A percentile compares a stretch with the other conserved stretches of the same genome.
Evolutionary conservation across 2,113 vertebrate genomes (phyloP).

Genomic region (Columba janthina): DNA sequence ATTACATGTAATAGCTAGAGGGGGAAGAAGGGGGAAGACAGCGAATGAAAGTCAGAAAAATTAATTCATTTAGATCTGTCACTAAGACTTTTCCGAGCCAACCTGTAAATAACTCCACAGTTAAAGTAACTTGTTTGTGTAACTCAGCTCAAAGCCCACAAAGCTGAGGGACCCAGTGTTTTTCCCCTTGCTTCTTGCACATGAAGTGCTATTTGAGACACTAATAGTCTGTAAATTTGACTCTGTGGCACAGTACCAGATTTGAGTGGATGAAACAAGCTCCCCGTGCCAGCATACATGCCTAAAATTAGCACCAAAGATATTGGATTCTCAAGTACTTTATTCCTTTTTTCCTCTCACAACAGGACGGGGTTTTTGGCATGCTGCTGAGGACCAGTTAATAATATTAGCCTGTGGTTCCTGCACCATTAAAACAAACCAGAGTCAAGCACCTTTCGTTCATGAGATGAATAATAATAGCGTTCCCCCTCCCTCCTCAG

Average conservation of each 20-base stretch:
- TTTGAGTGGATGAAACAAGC: neutral
- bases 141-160: constrained; percentile 33
- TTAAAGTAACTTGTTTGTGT: constrained; percentile 10
- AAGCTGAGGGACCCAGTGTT: neutral
- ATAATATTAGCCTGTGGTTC: neutral
- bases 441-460: neutral
- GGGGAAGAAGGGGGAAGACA: constrained; percentile 2
- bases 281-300: neutral
- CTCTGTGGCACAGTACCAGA: constrained; percentile 1
- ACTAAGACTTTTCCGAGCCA: constrained; percentile 23
- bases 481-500: neutral
- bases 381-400: neutral
- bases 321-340: neutral
- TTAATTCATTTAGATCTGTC: constrained; percentile 54
- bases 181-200: neutral
- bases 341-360: neutral
- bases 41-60: constrained; percentile 1
- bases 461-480: neutral
- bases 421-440: neutral
- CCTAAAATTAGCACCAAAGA: constrained; percentile 29
- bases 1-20: constrained; percentile 51
- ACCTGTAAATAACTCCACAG: constrained; percentile 37
- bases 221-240: neutral
- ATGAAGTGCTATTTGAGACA: constrained; percentile 1
- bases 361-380: constrained; percentile 4